Evolutionary conservation across 2,888 invertebrate species (phyloP), one percentile per base, ranked within the genome.

Genomic region (Griposia aprilina): DNA sequence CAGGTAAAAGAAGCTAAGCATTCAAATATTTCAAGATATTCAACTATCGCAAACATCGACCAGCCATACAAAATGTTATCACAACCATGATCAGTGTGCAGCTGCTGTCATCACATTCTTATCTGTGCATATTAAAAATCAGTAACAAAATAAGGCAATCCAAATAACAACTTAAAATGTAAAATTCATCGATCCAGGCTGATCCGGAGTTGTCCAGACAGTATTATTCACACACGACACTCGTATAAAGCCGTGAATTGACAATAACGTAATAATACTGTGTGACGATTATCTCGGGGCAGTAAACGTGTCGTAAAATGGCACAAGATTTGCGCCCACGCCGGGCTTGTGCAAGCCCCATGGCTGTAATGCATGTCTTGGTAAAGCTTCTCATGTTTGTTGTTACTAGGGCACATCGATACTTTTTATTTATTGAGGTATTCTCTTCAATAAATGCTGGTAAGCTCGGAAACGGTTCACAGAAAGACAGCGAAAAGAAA

Each of bases 261-360:
- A 86, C 90, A 87, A 89, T 84, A 90, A 84, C 85, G 85, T 89
- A 86, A 88, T 89, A 89, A 89, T 90, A 84, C 81, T 85, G 88
- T 82, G 89, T 78, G 87, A 83, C 90, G 90, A 89, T 90, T 90
- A 89, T 89, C 88, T 89, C 30, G 78, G 45, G 73, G 87, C 86
- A 82, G 86, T 89, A 90, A 90, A 90, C 84, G 85, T 69, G 87
- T 89, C 89, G 87, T 90, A 86, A 90, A 89, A 82, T 66, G 78
- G 78, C 79, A 81, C 83, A 80, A 87, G 87, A 87, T 83, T 78
- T 87, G 87, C 90, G 90, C 91, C 91, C 86, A 91, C 90, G 91
- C 89, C 63, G 30, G 30, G 62, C 52, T 79, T 73, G 71, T 70
- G 75, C 71, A 63, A 68, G n/a, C n/a, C 78, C 52, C 69, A 10